Evolutionary conservation across 2,113 vertebrate species (phyloP), one percentile per base, ranked within the genome.

Genomic region (Oxygymnocypris stewartii): DNA sequence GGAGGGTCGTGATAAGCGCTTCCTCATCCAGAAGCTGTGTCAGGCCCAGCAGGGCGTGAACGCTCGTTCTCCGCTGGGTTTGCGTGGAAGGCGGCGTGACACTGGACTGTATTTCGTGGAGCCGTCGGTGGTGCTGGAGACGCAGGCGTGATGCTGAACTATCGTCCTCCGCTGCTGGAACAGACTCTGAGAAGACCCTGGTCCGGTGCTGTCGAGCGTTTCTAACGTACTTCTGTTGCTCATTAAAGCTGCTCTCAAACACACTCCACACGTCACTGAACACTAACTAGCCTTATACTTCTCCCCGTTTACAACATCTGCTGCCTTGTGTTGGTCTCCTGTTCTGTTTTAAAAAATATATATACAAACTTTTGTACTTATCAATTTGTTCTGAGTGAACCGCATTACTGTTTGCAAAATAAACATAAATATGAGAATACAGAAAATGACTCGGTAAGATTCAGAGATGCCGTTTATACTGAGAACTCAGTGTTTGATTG

Each of bases 1-100:
- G 98, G 97, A 96, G 87, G 91, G 96, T 49, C 95, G 93, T 42
- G 98, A 99, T 92, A 98, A 98, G 87, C 93, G 88, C 6, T 99
- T 97, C 88, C 92, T 98, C 10, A 97, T 98, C 87, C 94, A 93
- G 91, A 97, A 96, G 89, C 92, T 98, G 83, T 90, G 94, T 10
- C 96, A 97, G 94, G 96, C 96, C 61, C 95, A 97, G 91, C 92
- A 97, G 90, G 92, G 9, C 4, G 0, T 4, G 6, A 71, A 54
- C 0, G n/a, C 54, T 0, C 25, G 44, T 11, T 25, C 63, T 23
- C 61, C 25, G 2, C 79, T 4, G 18, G 42, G n/a, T 6, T 25
- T 59, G 0, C 7, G 37, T 42, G 59, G 79, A 23, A 16, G 2
- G 1, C 35, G 6, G 1, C 4, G 3, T 4, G 13, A 81, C 8